phyloP scores from a whole-genome alignment of 2,888 invertebrate genomes.

The Ephialtes manifestator region DNA sequence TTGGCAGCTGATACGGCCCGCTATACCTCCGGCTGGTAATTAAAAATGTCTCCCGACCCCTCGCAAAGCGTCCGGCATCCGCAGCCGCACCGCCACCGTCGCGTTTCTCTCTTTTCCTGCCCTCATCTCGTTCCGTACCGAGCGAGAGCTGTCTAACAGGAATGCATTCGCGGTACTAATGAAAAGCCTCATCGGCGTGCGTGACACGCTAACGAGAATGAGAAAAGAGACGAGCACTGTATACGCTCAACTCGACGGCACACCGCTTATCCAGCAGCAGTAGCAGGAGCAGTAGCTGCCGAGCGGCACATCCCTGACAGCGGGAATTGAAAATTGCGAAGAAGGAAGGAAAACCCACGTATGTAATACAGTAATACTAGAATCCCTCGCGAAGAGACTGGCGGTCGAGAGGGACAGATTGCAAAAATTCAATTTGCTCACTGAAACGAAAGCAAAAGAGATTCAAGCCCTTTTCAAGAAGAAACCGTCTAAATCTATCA shows the following conservation, averaged over 20 bases:
- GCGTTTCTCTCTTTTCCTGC: conserved; percentile 59
- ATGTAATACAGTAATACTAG: neutral
- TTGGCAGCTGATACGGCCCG: conserved; percentile 84
- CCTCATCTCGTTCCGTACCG: conserved; percentile 68
- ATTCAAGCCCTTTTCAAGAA: conserved; percentile 15
- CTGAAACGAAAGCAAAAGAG: neutral
- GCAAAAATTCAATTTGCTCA: conserved; percentile 28
- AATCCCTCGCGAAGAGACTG: neutral
- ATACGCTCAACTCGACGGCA: conserved; percentile 7
- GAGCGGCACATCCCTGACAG: conserved; percentile 77
- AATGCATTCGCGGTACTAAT: conserved; percentile 85
- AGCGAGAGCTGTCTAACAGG: conserved; percentile 82
- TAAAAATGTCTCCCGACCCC: conserved; percentile 85
- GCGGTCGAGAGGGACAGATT: conserved; percentile 13
- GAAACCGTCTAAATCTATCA: neutral
- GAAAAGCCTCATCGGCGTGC: conserved; percentile 85
- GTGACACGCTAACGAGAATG: conserved; percentile 84
- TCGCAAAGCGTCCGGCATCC: conserved; percentile 61
- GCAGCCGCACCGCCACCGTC: conserved; percentile 38
- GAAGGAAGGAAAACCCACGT: conserved; percentile 69
- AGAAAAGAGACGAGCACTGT: conserved; percentile 45
- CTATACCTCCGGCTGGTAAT: conserved; percentile 84
- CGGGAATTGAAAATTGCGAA: conserved; percentile 82
- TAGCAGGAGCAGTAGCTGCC: neutral
- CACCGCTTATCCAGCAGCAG: neutral